Conservation (phyloP, 2,113 vertebrate genomes). For the Bothrops jararaca region DNA sequence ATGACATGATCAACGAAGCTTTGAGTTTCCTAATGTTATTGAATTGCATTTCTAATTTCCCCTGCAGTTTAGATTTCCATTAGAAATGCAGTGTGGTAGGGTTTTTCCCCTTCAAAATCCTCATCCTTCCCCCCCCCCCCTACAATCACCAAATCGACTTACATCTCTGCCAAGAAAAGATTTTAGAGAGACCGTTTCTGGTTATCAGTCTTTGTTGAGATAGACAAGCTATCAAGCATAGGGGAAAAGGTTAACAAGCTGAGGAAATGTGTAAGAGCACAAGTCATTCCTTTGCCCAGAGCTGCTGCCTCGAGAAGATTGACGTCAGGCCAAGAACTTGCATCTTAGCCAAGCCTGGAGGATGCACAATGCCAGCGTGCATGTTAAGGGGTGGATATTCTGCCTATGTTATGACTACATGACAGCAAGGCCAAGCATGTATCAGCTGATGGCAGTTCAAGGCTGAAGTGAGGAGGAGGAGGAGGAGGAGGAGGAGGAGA, state of each 20-base stretch:
- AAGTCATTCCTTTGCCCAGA: slow-evolving; percentile 7
- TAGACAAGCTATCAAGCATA: neutral
- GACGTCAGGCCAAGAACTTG: neutral
- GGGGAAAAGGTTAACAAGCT: neutral
- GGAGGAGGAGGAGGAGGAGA: neutral
- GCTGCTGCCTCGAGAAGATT: neutral
- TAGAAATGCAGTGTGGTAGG: neutral
- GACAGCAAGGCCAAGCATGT: slow-evolving; percentile 53
- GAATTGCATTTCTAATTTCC: neutral
- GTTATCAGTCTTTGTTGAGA: neutral
- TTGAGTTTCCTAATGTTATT: neutral
- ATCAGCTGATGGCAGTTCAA: slow-evolving; percentile 56
- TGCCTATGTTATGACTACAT: slow-evolving; percentile 59
- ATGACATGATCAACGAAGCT: neutral
- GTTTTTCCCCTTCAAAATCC: neutral
- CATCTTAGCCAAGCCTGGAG: neutral
- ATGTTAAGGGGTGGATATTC: neutral
- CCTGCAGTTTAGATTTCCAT: neutral
- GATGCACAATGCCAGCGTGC: neutral
- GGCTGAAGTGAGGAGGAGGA: slow-evolving; percentile 22
- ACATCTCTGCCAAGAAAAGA: neutral
- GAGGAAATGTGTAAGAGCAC: neutral
- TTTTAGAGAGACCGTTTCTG: neutral
- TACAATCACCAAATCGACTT: neutral
- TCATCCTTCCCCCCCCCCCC: neutral